Conservation (phyloP, 2,113 vertebrate species). For the Dryoscopus gambensis region DNA sequence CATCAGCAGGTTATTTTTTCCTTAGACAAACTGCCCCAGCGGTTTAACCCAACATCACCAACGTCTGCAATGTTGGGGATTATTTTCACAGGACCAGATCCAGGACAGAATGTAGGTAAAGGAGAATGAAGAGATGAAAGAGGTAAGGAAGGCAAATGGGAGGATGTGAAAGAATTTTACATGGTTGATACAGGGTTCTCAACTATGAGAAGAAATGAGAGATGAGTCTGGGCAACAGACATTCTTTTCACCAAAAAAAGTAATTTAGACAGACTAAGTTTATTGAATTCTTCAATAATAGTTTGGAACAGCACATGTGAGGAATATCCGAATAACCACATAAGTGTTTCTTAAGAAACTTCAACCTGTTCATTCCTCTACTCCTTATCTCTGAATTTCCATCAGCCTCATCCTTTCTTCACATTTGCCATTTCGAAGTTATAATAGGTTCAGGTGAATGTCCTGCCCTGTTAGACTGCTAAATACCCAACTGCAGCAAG, state of each 20-base stretch:
- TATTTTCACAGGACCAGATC: neutral
- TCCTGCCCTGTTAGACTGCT: neutral
- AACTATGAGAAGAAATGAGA: neutral
- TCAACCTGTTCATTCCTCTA: neutral
- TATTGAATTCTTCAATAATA: neutral
- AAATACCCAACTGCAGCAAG: neutral
- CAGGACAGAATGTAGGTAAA: neutral
- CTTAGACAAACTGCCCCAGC: neutral
- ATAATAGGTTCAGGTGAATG: neutral
- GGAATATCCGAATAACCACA: neutral
- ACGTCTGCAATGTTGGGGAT: fast-evolving
- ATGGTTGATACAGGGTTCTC: neutral
- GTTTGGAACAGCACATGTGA: neutral
- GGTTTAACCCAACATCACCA: fast-evolving
- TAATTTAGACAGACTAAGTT: neutral
- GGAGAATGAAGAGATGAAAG: neutral
- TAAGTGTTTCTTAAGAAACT: neutral
- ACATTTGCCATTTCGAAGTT: neutral
- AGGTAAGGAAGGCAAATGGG: neutral
- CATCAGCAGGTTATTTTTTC: neutral
- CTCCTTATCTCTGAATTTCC: neutral
- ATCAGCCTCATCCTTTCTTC: neutral
- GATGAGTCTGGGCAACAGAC: neutral
- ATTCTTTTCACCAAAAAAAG: neutral
- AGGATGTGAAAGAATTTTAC: neutral